Conservation (phyloP, 2,797 vertebrate species). For the Acrossocheilus wenchowensis region DNA sequence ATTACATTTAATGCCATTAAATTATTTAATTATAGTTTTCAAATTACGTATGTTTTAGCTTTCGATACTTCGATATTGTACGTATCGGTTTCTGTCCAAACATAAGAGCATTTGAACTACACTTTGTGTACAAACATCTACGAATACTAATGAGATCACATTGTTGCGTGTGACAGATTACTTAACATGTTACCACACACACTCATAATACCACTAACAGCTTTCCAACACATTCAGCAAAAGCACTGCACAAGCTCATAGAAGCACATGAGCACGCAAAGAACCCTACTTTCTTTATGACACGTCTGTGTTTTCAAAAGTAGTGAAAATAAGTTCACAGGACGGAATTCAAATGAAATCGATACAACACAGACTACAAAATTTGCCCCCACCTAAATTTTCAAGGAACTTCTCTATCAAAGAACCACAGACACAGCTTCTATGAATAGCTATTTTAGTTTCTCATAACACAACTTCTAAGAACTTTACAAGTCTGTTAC, state of each 20-base stretch:
- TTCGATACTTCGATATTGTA: neutral
- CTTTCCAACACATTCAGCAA: slow-evolving; percentile 8
- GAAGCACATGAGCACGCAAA: slow-evolving; percentile 4
- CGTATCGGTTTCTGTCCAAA: neutral
- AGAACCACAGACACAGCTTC: slow-evolving; percentile 17
- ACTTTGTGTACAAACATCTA: neutral
- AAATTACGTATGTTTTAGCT: neutral
- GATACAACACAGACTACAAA: slow-evolving; percentile 5
- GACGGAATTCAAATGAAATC: slow-evolving; percentile 17
- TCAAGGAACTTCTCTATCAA: slow-evolving; percentile 17
- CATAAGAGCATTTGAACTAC: neutral
- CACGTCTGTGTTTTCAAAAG: slow-evolving; percentile 14
- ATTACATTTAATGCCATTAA: neutral
- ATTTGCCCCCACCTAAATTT: slow-evolving; percentile 23
- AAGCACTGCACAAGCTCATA: neutral
- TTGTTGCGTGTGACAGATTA: slow-evolving; percentile 19
- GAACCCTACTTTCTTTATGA: slow-evolving; percentile 3
- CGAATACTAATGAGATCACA: neutral
- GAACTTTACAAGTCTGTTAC: neutral
- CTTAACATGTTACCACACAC: neutral
- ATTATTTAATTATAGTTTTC: neutral
- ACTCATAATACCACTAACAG: slow-evolving; percentile 15
- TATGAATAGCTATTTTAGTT: slow-evolving; percentile 4
- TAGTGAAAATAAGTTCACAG: neutral
- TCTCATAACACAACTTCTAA: slow-evolving; percentile 13